phyloP scores from a whole-genome alignment of 1,140 invertebrate species.

The Paramacrobiotus metropolitanus region DNA sequence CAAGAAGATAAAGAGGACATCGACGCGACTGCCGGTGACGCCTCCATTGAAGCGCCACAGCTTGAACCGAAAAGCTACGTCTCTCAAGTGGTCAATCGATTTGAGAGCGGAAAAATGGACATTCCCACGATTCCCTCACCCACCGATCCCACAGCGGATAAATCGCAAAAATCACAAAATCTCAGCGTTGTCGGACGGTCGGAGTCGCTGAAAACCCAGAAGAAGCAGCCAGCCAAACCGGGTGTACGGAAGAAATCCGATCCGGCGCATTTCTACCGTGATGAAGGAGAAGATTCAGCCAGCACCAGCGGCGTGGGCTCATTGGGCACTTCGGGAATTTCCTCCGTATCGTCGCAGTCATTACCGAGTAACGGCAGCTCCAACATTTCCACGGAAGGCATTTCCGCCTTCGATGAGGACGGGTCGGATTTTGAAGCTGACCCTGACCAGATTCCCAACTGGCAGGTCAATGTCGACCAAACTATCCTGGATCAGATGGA shows the following conservation, averaged over 20 bases:
- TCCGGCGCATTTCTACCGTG: background rate
- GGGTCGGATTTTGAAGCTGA: constrained; percentile 59
- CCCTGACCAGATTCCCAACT: constrained; percentile 41
- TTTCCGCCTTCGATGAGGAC: background rate
- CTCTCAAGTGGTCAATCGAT: background rate
- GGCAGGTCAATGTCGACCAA: constrained; percentile 54
- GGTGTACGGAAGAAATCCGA: background rate
- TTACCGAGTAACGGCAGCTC: background rate
- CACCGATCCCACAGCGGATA: background rate
- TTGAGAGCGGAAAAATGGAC: background rate
- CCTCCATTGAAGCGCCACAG: background rate
- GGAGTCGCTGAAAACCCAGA: background rate
- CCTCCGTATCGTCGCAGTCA: background rate
- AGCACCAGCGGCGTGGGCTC: background rate
- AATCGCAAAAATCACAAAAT: background rate
- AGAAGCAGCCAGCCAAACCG: background rate
- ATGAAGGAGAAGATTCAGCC: background rate
- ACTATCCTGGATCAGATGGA: constrained; percentile 44
- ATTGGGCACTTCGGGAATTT: background rate
- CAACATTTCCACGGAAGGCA: background rate
- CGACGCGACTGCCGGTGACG: background rate
- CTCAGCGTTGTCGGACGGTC: background rate
- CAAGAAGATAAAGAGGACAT: background rate
- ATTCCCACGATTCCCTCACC: background rate
- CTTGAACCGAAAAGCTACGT: background rate